Percentiles rank a stretch among this genome's conserved stretches.
Conservation (phyloP, 2,888 invertebrate species). For the Lasiommata megera region DNA sequence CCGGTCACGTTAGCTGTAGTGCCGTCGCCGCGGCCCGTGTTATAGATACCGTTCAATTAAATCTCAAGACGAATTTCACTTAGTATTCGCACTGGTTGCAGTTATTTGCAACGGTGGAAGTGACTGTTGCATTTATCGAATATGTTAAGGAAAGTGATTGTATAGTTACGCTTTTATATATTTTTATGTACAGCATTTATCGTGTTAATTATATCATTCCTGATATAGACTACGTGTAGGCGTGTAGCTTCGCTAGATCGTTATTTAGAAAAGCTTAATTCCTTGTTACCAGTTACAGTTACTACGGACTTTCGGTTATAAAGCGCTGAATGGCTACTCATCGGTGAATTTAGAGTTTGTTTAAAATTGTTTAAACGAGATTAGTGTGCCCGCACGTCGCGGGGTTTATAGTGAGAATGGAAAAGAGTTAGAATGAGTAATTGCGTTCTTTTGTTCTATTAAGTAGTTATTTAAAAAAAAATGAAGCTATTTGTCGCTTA, state of each 20-base stretch:
- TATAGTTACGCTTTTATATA: slow-evolving; percentile 70
- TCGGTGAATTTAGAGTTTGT: slow-evolving; percentile 18
- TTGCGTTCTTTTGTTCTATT: slow-evolving; percentile 39
- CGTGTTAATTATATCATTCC: slow-evolving; percentile 73
- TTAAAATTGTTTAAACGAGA: slow-evolving; percentile 25
- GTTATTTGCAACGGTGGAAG: slow-evolving; percentile 52
- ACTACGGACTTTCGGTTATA: slow-evolving; percentile 48
- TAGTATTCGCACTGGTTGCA: slow-evolving; percentile 62
- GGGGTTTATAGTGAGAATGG: slow-evolving; percentile 30
- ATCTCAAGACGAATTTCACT: slow-evolving; percentile 56
- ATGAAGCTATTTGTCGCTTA: slow-evolving; percentile 78
- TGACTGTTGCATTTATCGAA: slow-evolving; percentile 74
- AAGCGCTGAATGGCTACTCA: slow-evolving; percentile 15
- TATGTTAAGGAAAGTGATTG: slow-evolving; percentile 71
- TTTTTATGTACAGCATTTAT: slow-evolving; percentile 73
- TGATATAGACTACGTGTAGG: slow-evolving; percentile 41
- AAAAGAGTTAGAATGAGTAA: slow-evolving; percentile 34
- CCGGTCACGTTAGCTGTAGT: slow-evolving; percentile 50
- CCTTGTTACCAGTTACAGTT: slow-evolving; percentile 76
- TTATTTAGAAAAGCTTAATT: slow-evolving; percentile 46
- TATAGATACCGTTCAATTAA: slow-evolving; percentile 48
- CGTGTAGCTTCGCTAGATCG: slow-evolving; percentile 36
- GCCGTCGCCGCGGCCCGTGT: slow-evolving; percentile 31
- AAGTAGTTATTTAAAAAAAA: slow-evolving; percentile 63
- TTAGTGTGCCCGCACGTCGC: slow-evolving; percentile 23